A percentile compares a stretch with the other conserved stretches of the same genome.
Evolutionary conservation across 2,113 vertebrate species (phyloP).

Genomic region (Thermophis baileyi): DNA sequence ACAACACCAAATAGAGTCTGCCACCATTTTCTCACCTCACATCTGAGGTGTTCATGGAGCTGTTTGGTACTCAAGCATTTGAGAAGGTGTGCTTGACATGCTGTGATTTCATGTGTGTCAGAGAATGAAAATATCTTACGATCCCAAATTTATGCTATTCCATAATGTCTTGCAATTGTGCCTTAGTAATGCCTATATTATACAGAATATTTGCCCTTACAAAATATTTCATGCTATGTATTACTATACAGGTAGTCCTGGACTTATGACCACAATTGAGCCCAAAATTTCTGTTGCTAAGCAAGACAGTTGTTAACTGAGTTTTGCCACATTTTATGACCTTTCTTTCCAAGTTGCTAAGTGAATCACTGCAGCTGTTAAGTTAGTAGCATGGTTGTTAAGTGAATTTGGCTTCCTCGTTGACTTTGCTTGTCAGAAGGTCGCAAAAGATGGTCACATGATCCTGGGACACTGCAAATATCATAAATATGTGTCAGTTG

Average conservation of each 20-base stretch:
- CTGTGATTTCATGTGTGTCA: background rate
- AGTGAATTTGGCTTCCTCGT: no score
- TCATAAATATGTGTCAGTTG: no score
- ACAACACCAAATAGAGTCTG: background rate
- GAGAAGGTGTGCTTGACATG: background rate
- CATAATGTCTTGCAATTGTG: background rate
- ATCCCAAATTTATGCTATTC: background rate
- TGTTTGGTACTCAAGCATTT: background rate
- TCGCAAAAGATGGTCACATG: no score
- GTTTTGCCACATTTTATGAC: background rate
- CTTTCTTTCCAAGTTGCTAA: background rate
- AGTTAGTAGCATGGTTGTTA: no score
- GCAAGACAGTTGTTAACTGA: no score
- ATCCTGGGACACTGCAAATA: no score
- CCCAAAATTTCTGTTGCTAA: no score
- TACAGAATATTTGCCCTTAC: background rate
- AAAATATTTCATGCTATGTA: background rate
- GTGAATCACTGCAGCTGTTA: background rate
- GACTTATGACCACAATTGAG: no score
- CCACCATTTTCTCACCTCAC: background rate
- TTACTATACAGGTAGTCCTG: background rate
- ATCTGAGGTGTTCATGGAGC: background rate
- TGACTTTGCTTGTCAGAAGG: no score
- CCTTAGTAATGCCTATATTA: background rate
- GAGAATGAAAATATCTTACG: background rate